phyloP scores from a whole-genome alignment of 2,888 invertebrate species.

The Diadromus collaris region DNA sequence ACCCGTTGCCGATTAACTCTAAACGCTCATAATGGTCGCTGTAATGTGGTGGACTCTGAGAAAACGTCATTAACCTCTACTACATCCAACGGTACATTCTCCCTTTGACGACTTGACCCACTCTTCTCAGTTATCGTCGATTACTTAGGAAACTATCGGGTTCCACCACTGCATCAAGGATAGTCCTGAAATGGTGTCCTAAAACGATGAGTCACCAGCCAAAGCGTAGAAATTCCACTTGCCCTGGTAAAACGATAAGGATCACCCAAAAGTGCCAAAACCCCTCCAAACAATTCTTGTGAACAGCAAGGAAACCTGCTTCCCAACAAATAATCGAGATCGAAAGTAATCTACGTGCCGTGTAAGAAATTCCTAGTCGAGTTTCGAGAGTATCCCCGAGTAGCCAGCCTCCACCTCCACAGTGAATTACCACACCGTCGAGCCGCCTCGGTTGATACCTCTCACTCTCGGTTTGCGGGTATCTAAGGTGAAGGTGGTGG shows the following conservation, averaged over 20 bases:
- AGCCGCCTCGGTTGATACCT: constrained; percentile 38
- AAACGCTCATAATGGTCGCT: constrained; percentile 9
- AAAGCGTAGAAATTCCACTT: neutral
- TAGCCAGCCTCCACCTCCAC: constrained; percentile 53
- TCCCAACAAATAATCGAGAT: constrained; percentile 52
- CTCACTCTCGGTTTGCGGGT: constrained; percentile 56
- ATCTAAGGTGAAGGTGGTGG: constrained; percentile 33
- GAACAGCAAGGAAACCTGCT: constrained; percentile 48
- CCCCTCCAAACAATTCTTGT: neutral
- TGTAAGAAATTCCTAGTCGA: constrained; percentile 50
- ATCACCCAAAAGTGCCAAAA: neutral
- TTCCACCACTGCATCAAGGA: neutral
- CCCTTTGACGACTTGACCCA: neutral
- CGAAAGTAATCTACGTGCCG: constrained; percentile 49
- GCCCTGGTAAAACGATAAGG: neutral
- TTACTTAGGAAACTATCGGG: neutral
- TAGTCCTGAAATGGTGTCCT: neutral
- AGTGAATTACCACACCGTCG: constrained; percentile 48
- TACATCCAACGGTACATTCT: constrained; percentile 6
- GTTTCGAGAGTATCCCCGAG: constrained; percentile 41
- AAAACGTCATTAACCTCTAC: neutral
- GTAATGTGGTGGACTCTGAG: neutral
- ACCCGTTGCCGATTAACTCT: neutral
- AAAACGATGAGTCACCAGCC: neutral
- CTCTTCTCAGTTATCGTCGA: neutral